Conservation (phyloP, 2,797 vertebrate species). For the Gymnoscopelus microlampas region DNA sequence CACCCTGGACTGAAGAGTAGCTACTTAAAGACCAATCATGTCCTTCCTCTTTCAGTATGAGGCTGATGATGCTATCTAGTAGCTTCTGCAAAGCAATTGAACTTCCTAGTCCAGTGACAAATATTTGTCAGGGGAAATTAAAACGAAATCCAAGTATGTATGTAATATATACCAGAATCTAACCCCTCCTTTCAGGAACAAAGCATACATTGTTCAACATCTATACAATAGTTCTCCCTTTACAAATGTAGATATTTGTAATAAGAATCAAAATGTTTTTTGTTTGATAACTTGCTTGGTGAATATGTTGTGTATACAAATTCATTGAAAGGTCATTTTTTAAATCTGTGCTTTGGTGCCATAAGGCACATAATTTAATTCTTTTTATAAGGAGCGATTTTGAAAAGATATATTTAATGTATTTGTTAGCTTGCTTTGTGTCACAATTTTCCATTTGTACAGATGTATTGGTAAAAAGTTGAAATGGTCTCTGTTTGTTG, state of each 20-base stretch:
- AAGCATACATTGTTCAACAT: not conserved
- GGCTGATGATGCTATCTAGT: not conserved
- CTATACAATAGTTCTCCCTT: not conserved
- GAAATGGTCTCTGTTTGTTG: slow-evolving; percentile 19
- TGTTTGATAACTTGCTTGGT: not conserved
- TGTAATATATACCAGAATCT: not conserved
- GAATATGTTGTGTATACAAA: slow-evolving; percentile 13
- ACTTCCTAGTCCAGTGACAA: not conserved
- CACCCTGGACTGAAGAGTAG: not conserved
- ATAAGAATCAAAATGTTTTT: not conserved
- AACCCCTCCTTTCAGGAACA: not conserved
- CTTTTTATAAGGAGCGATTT: slow-evolving; percentile 47
- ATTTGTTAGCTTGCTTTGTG: slow-evolving; percentile 30
- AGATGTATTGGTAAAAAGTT: slow-evolving; percentile 44
- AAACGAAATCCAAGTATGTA: not conserved
- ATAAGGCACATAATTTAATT: slow-evolving; percentile 26
- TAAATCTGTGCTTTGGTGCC: slow-evolving; percentile 10
- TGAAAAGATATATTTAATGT: slow-evolving; percentile 53
- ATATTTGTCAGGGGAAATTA: not conserved
- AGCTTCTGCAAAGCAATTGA: not conserved
- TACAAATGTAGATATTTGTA: slow-evolving; percentile 20
- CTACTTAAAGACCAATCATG: not conserved
- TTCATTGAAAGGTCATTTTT: not conserved
- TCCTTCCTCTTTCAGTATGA: not conserved
- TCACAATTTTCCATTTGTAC: slow-evolving; percentile 41